A percentile compares a stretch with the other conserved stretches of the same genome.
These are phyloP conservation scores for Berghia stephanieae DNA, from an alignment of 1,140 invertebrate species.

Conservation along the genomic window DNA sequence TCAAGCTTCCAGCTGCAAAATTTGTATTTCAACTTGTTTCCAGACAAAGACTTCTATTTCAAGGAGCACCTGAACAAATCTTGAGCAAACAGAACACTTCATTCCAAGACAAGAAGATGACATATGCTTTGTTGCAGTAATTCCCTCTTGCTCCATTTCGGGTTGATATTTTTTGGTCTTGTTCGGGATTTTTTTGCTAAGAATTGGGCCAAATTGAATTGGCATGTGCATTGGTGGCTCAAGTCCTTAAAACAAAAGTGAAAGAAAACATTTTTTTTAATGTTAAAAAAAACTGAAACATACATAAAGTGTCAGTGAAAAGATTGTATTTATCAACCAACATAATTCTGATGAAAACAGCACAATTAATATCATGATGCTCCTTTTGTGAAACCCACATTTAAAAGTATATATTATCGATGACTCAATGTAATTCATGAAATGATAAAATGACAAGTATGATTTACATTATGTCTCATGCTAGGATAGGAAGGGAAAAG, in stretches of 20 bases:
- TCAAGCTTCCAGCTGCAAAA: no score
- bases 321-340: not conserved
- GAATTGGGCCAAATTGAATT: slow-evolving; percentile 79
- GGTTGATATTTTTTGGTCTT: slow-evolving; percentile 28
- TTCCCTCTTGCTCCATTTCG: slow-evolving; percentile 17
- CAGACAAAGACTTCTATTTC: no score
- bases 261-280: not conserved
- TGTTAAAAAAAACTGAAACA: not conserved
- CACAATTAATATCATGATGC: not conserved
- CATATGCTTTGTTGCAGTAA: not conserved
- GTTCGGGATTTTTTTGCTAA: slow-evolving; percentile 71
- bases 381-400: not conserved
- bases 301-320: not conserved
- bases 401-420: no score
- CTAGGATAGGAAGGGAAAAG: no score
- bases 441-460: no score
- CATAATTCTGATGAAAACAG: not conserved
- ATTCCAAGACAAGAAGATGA: not conserved
- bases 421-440: no score
- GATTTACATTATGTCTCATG: no score
- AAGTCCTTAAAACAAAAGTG: slow-evolving; percentile 5
- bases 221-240: slow-evolving; percentile 84
- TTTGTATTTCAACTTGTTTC: no score
- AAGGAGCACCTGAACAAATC: not conserved
- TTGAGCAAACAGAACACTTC: not conserved